Conservation (phyloP, 2,888 invertebrate genomes). For the Oeneis ivallda region DNA sequence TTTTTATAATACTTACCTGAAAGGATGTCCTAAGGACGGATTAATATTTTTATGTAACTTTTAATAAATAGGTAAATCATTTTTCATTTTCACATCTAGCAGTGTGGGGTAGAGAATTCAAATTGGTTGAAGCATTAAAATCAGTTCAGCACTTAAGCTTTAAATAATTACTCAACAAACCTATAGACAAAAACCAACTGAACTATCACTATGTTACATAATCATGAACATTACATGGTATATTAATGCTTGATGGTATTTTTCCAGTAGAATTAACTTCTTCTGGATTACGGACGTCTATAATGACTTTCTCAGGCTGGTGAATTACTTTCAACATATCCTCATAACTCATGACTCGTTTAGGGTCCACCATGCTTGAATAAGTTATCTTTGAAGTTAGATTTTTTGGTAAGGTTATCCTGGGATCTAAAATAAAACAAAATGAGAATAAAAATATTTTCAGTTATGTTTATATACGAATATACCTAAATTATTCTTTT, state of each 20-base stretch:
- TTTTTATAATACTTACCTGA: no score
- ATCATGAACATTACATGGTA: slow-evolving; percentile 82
- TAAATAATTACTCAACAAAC: no score
- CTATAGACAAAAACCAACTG: neutral
- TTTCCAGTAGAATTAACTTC: slow-evolving; percentile 86
- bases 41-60: no score
- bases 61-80: no score
- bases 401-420: neutral
- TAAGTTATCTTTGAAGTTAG: slow-evolving; percentile 30
- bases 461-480: no score
- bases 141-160: no score
- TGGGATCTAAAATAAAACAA: neutral
- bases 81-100: no score
- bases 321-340: slow-evolving; percentile 67
- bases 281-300: slow-evolving; percentile 89
- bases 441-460: neutral
- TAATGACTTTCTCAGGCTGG: slow-evolving; percentile 79
- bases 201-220: no score
- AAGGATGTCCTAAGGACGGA: no score
- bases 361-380: slow-evolving; percentile 63
- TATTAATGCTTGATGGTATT: slow-evolving; percentile 89
- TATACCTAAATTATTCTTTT: no score
- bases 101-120: no score
- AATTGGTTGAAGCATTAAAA: no score
- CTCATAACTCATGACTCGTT: slow-evolving; percentile 65